Evolutionary conservation across 2,797 vertebrate genomes (phyloP).

Genomic region (Melanotaenia parkinsoni): DNA sequence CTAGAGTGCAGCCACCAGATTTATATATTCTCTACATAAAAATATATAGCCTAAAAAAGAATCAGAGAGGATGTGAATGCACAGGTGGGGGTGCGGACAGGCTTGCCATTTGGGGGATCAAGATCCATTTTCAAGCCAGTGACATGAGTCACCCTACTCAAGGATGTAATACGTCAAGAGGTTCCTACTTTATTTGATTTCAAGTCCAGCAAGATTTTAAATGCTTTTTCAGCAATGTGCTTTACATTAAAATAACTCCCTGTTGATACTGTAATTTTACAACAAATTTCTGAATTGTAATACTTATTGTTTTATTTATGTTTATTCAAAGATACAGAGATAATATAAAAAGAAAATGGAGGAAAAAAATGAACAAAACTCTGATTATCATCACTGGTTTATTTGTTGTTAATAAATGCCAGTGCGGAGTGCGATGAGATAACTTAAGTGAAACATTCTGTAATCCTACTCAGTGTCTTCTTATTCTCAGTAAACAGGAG

Average conservation of each 20-base stretch:
- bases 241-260: constrained; percentile 49
- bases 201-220: constrained; percentile 34
- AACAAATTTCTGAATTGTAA: constrained; percentile 22
- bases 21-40: constrained; percentile 21
- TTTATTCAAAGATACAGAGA: background rate
- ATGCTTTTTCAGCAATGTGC: constrained; percentile 51
- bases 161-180: constrained; percentile 63
- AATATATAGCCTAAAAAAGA: constrained; percentile 24
- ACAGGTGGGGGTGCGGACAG: constrained; percentile 48
- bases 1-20: constrained; percentile 23
- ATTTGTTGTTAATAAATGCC: constrained; percentile 18
- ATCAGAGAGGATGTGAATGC: constrained; percentile 24
- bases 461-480: constrained; percentile 59
- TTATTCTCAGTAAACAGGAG: constrained; percentile 66
- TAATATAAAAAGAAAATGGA: background rate
- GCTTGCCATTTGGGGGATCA: constrained; percentile 79
- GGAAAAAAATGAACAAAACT: background rate
- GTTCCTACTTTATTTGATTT: constrained; percentile 56
- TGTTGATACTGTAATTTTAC: constrained; percentile 12
- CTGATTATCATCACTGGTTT: constrained; percentile 18
- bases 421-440: constrained; percentile 30
- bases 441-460: constrained; percentile 41
- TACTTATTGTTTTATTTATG: background rate
- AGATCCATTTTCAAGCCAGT: constrained; percentile 64
- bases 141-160: constrained; percentile 71